Conservation (phyloP, 2,888 invertebrate species). For the Rhimphoctona megacephalus region DNA sequence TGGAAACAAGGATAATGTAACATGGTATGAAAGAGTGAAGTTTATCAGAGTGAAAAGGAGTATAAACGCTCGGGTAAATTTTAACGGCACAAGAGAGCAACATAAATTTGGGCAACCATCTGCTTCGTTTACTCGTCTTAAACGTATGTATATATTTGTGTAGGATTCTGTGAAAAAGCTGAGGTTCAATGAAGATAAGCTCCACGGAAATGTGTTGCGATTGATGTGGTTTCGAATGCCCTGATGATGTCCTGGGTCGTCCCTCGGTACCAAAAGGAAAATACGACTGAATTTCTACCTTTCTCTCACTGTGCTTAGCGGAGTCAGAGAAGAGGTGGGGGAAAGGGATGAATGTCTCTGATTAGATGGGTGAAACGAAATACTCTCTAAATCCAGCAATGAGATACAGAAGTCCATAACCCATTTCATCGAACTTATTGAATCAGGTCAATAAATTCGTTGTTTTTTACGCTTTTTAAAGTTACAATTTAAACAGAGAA, state of each 20-base stretch:
- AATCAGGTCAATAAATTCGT: neutral
- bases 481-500: neutral
- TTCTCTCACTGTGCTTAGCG: neutral
- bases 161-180: neutral
- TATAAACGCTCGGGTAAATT: constrained; percentile 29
- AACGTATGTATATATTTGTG: constrained; percentile 7
- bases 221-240: constrained; percentile 19
- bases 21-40: constrained; percentile 53
- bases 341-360: constrained; percentile 14
- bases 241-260: neutral
- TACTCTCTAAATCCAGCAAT: neutral
- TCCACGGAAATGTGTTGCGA: constrained; percentile 22
- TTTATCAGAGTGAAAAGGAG: constrained; percentile 50
- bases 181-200: constrained; percentile 50
- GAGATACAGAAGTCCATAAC: neutral
- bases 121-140: constrained; percentile 1
- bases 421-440: neutral
- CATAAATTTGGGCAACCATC: constrained; percentile 26
- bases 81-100: neutral
- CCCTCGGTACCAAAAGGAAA: constrained; percentile 21
- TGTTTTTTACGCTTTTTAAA: neutral
- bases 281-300: neutral
- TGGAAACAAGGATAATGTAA: constrained; percentile 25
- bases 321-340: constrained; percentile 23
- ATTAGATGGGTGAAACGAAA: constrained; percentile 16